These are phyloP conservation scores for Zingel zingel DNA, from an alignment of 2,113 vertebrate species.

Conservation along the genomic window DNA sequence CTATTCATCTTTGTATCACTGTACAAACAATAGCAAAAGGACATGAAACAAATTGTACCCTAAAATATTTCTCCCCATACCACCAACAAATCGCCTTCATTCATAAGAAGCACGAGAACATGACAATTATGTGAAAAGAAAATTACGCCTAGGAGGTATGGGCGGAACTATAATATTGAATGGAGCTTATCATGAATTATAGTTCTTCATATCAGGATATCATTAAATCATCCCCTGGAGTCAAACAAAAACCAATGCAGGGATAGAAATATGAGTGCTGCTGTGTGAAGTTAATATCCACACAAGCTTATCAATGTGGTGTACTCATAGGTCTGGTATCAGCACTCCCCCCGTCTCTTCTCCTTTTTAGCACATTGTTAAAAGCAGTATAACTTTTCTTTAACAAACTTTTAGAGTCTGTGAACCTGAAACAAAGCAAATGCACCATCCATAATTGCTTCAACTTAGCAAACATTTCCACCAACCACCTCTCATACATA, in stretches of 20 bases:
- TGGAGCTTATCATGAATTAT: slow-evolving; percentile 72
- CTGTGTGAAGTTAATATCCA: slow-evolving; percentile 47
- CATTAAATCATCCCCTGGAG: slow-evolving; percentile 79
- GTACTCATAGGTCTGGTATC: slow-evolving; percentile 16
- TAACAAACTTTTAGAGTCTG: slow-evolving; percentile 25
- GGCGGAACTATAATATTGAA: slow-evolving; percentile 60
- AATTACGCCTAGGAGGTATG: slow-evolving; percentile 61
- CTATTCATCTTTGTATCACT: background rate
- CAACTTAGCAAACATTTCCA: slow-evolving; percentile 45
- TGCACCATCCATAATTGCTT: slow-evolving; percentile 1
- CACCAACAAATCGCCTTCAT: slow-evolving; percentile 14
- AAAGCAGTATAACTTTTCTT: background rate
- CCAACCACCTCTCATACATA: slow-evolving; percentile 8
- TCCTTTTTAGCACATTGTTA: slow-evolving; percentile 19
- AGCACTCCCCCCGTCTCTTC: background rate
- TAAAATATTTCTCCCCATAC: background rate
- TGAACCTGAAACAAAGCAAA: slow-evolving; percentile 30
- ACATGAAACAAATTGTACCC: slow-evolving; percentile 6
- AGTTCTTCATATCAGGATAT: slow-evolving; percentile 71
- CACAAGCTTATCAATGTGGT: slow-evolving; percentile 41
- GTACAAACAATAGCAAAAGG: slow-evolving; percentile 3
- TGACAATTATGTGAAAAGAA: slow-evolving; percentile 64
- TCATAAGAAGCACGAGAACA: slow-evolving; percentile 59
- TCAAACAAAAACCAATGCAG: slow-evolving; percentile 62
- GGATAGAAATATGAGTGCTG: slow-evolving; percentile 59